Percentiles rank a stretch among this genome's conserved stretches.
phyloP scores from a whole-genome alignment of 2,888 invertebrate species.

The Thysanoteuthis rhombus region DNA sequence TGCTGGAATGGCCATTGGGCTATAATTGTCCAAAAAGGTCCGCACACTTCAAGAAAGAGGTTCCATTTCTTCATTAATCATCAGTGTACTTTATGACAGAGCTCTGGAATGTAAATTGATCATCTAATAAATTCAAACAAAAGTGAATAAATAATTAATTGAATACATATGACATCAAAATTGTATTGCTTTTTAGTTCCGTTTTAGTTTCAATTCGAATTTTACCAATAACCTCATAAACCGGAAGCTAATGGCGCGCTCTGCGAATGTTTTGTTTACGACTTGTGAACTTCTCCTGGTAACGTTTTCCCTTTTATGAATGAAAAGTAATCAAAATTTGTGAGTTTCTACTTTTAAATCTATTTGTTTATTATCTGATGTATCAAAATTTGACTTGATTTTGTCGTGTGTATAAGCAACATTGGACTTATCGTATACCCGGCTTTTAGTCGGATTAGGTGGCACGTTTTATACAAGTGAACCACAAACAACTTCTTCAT shows the following conservation, averaged over 20 bases:
- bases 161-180: no score
- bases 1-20: no score
- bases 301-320: neutral
- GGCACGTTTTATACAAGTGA: neutral
- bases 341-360: neutral
- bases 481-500: no score
- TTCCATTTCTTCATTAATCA: no score
- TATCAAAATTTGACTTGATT: neutral
- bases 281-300: neutral
- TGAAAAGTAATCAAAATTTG: neutral
- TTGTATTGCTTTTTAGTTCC: no score
- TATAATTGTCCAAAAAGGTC: no score
- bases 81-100: neutral
- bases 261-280: slow-evolving; percentile 24
- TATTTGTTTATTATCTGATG: neutral
- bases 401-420: neutral
- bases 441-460: neutral
- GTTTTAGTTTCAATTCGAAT: neutral
- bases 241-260: slow-evolving; percentile 27
- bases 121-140: neutral
- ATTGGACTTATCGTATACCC: neutral
- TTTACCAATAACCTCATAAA: neutral
- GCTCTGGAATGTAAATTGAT: neutral
- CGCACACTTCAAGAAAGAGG: no score
- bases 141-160: neutral